phyloP scores from a whole-genome alignment of 1,140 invertebrate genomes.

The Diploscapter pachys region DNA sequence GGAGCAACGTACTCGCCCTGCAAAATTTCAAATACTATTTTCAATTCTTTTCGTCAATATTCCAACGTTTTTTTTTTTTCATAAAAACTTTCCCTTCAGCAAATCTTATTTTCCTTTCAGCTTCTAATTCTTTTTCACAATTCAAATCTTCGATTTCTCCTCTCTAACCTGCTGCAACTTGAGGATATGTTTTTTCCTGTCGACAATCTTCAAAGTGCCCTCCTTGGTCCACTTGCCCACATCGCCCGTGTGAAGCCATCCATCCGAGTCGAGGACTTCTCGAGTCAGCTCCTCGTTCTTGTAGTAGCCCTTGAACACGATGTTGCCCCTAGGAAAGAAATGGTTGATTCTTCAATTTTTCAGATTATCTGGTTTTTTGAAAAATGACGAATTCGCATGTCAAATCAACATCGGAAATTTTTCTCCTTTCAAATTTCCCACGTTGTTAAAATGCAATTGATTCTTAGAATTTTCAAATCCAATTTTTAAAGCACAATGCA shows the following conservation, averaged over 20 bases:
- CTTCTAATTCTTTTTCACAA: not conserved
- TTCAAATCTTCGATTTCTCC: not conserved
- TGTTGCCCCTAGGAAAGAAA: slow-evolving; percentile 52
- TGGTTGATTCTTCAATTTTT: slow-evolving; percentile 22
- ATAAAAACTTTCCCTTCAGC: no score
- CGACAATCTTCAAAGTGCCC: slow-evolving; percentile 64
- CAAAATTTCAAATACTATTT: slow-evolving; percentile 21
- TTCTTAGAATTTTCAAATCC: no score
- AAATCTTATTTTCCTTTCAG: not conserved
- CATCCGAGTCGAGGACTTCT: slow-evolving; percentile 62
- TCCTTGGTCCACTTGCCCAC: slow-evolving; percentile 60
- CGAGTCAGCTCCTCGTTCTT: slow-evolving; percentile 61
- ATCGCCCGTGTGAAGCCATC: slow-evolving; percentile 60
- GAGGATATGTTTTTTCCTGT: slow-evolving; percentile 66
- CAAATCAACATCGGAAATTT: no score
- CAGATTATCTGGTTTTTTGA: not conserved
- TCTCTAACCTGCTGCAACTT: slow-evolving; percentile 61
- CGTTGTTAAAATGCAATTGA: no score
- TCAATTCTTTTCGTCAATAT: slow-evolving; percentile 18
- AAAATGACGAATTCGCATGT: no score
- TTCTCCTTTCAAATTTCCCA: no score
- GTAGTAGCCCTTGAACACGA: slow-evolving; percentile 60
- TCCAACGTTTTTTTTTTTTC: not conserved
- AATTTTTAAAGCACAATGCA: no score
- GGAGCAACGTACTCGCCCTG: slow-evolving; percentile 67